Conservation (phyloP, 1,140 invertebrate genomes). For the Diachasma alloeum region DNA sequence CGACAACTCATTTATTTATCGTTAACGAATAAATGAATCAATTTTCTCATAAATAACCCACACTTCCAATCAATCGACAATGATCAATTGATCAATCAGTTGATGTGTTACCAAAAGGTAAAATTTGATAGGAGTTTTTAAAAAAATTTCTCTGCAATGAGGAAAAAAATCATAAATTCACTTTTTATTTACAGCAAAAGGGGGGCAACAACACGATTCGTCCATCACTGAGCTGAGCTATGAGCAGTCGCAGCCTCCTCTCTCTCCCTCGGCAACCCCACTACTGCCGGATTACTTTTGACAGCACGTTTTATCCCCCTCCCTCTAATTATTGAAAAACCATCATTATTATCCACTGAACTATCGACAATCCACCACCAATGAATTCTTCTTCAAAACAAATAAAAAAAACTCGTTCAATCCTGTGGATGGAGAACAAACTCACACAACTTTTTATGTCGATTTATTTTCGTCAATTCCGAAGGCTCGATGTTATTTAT, state of each 20-base stretch:
- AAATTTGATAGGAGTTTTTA: background rate
- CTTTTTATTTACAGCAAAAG: background rate
- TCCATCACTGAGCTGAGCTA: background rate
- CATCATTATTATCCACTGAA: background rate
- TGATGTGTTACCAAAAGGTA: too few relatives aligned
- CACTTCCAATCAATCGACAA: too few relatives aligned
- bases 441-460: background rate
- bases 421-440: background rate
- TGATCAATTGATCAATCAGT: too few relatives aligned
- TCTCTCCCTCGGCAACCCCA: background rate
- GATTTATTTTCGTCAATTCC: background rate
- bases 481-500: background rate
- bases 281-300: slow-evolving; percentile 13
- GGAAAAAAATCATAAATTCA: background rate
- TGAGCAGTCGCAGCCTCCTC: slow-evolving; percentile 13
- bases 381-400: background rate
- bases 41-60: too few relatives aligned
- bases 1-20: background rate
- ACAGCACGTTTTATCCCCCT: slow-evolving; percentile 1
- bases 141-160: background rate
- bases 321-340: background rate
- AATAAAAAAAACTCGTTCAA: background rate
- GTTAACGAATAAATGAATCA: background rate
- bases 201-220: background rate
- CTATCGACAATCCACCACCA: background rate